Conservation (phyloP, 2,888 invertebrate genomes). For the Drosophila rellima region DNA sequence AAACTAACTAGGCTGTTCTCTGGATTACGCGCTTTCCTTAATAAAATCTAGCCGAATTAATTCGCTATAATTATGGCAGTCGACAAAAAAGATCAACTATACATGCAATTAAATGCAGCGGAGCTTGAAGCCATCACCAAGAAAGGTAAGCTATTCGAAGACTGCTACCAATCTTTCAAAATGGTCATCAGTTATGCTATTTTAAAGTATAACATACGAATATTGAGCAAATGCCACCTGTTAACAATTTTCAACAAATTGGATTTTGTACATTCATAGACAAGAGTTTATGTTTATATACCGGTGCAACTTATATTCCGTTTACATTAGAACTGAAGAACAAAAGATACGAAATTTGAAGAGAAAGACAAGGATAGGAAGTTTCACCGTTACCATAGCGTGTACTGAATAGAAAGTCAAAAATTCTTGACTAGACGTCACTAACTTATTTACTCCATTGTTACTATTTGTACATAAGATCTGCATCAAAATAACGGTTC, state of each 20-base stretch:
- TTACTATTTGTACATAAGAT: too few species aligned
- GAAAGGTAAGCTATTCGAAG: slow-evolving; percentile 77
- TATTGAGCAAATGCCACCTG: slow-evolving; percentile 41
- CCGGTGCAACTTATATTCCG: too few species aligned
- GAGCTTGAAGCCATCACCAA: slow-evolving; percentile 84
- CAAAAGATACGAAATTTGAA: too few species aligned
- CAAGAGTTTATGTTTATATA: too few species aligned
- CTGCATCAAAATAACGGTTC: neutral
- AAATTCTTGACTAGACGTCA: too few species aligned
- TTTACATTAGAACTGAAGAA: too few species aligned
- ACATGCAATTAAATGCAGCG: slow-evolving; percentile 84
- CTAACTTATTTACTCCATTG: too few species aligned
- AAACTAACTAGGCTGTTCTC: slow-evolving; percentile 14
- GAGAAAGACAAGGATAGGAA: too few species aligned
- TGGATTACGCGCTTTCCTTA: slow-evolving; percentile 71
- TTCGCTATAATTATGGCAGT: slow-evolving; percentile 52
- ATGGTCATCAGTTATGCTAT: neutral
- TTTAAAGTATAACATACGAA: neutral
- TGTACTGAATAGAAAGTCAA: too few species aligned
- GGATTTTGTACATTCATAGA: too few species aligned
- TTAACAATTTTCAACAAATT: slow-evolving; percentile 20
- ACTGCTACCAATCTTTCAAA: neutral
- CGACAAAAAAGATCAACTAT: slow-evolving; percentile 73
- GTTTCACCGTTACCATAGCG: too few species aligned
- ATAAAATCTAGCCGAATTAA: slow-evolving; percentile 7